Evolutionary conservation across 2,888 invertebrate species (phyloP).

Genomic region (Micoletzkya japonica): DNA sequence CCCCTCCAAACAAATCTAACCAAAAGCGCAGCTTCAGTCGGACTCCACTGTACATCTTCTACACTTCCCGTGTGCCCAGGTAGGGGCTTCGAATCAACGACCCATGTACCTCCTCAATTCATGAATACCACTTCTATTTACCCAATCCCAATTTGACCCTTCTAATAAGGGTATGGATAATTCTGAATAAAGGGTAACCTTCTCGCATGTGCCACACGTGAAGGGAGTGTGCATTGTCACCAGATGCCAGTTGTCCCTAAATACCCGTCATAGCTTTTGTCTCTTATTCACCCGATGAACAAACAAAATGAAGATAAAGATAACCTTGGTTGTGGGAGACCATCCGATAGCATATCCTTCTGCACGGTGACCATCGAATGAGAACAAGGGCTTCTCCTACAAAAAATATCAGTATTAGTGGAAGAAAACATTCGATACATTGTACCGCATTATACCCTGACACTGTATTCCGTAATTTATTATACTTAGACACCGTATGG

Average conservation of each 20-base stretch:
- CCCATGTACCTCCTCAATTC: constrained; percentile 81
- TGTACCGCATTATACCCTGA: neutral
- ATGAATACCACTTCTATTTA: constrained; percentile 85
- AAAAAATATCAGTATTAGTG: neutral
- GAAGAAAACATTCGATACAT: neutral
- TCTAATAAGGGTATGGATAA: neutral
- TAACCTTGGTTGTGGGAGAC: constrained; percentile 81
- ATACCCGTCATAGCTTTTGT: neutral
- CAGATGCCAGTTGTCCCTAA: constrained; percentile 82
- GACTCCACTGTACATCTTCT: constrained; percentile 98
- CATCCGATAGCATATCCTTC: constrained; percentile 96
- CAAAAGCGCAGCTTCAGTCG: constrained; percentile 82
- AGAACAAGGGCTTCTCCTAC: constrained; percentile 74
- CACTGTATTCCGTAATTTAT: neutral
- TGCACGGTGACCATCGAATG: constrained; percentile 85
- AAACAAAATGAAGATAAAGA: too few relatives aligned
- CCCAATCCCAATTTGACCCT: neutral
- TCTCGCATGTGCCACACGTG: constrained; percentile 87
- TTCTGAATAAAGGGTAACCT: constrained; percentile 67
- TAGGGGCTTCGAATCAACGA: constrained; percentile 84
- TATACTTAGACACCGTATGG: neutral
- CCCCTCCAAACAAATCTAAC: neutral
- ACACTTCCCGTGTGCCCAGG: constrained; percentile 83
- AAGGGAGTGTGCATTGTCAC: constrained; percentile 89
- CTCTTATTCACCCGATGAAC: too few relatives aligned